phyloP scores from a whole-genome alignment of 2,797 vertebrate genomes.

The Phyllotis vaccarum region DNA sequence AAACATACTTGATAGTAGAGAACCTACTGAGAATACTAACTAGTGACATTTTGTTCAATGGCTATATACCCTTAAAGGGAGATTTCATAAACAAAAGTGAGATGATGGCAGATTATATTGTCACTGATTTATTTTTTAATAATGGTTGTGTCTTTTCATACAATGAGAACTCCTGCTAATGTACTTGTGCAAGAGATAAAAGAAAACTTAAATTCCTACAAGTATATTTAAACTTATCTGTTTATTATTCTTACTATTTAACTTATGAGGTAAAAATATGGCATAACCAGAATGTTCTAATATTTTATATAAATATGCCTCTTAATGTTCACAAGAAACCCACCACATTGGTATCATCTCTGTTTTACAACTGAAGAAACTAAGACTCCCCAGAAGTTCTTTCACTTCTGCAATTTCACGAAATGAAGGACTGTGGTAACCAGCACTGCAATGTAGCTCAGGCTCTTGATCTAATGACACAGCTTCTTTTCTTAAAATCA shows the following conservation, averaged over 20 bases:
- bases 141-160: constrained; percentile 21
- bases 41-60: background rate
- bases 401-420: constrained; percentile 28
- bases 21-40: background rate
- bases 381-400: background rate
- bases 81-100: constrained; percentile 20
- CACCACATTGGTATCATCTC: background rate
- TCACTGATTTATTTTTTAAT: constrained; percentile 13
- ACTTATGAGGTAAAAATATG: constrained; percentile 12
- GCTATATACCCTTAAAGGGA: constrained; percentile 21
- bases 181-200: background rate
- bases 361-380: constrained; percentile 20
- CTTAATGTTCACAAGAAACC: constrained; percentile 21
- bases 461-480: background rate
- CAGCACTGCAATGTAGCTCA: background rate
- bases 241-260: background rate
- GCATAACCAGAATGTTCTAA: background rate
- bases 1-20: background rate
- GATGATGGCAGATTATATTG: background rate
- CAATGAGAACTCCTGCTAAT: background rate
- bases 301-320: background rate
- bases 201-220: background rate
- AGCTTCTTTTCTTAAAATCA: constrained; percentile 9
- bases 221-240: constrained; percentile 8
- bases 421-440: background rate